Percentiles rank a stretch among this genome's conserved stretches.
Evolutionary conservation across 2,113 vertebrate genomes (phyloP).

Genomic region (Bos javanicus): DNA sequence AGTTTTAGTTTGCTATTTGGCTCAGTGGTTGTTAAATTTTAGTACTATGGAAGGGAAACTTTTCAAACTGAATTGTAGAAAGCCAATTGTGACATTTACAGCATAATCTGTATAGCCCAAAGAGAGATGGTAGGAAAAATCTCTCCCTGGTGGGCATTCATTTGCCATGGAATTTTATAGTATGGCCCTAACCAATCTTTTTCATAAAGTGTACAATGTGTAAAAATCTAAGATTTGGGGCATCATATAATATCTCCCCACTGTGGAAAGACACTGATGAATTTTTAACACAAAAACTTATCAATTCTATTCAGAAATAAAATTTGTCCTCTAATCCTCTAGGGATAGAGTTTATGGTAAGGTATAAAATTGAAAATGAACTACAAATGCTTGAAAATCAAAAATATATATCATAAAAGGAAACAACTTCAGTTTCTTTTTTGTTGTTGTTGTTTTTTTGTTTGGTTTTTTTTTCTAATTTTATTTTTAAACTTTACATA

Average conservation of each 20-base stretch:
- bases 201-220: not conserved
- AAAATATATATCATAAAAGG: not conserved
- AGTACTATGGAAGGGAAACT: not conserved
- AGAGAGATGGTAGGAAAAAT: not conserved
- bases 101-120: not conserved
- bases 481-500: no score
- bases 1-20: not conserved
- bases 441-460: no score
- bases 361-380: not conserved
- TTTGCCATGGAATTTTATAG: not conserved
- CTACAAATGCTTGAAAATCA: not conserved
- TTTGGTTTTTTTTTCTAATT: no score
- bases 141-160: not conserved
- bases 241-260: not conserved
- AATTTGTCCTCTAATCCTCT: not conserved
- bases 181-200: not conserved
- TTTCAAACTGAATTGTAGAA: conserved; percentile 39
- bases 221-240: not conserved
- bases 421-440: not conserved
- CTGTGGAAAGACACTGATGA: not conserved
- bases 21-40: conserved; percentile 56
- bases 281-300: not conserved
- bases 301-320: not conserved
- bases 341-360: not conserved
- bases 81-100: conserved; percentile 32